A percentile compares a stretch with the other conserved stretches of the same genome.
These are phyloP conservation scores for Ginglymostoma cirratum DNA, from an alignment of 2,113 vertebrate species.

Conservation along the genomic window DNA sequence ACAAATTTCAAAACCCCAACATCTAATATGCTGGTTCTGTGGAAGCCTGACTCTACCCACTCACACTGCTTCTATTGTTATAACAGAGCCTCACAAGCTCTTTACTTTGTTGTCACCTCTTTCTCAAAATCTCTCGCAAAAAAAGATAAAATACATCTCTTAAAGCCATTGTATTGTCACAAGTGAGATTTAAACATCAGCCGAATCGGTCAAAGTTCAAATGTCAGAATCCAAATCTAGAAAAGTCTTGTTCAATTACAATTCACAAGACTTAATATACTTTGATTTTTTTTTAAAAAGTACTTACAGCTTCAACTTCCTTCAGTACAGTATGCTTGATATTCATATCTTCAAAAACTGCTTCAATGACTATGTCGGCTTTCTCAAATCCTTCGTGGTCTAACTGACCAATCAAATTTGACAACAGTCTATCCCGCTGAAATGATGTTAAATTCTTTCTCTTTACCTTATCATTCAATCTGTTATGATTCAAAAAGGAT, in stretches of 20 bases:
- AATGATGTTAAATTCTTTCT: conserved; percentile 80
- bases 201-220: neutral
- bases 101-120: too few relatives aligned
- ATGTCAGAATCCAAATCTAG: neutral
- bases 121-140: too few relatives aligned
- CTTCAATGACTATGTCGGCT: conserved; percentile 91
- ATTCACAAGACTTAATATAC: neutral
- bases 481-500: conserved; percentile 43
- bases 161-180: too few relatives aligned
- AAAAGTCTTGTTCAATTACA: neutral
- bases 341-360: conserved; percentile 85
- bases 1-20: too few relatives aligned
- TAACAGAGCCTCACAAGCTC: too few relatives aligned
- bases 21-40: too few relatives aligned
- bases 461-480: conserved; percentile 83
- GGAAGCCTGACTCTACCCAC: too few relatives aligned
- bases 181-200: neutral
- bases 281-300: neutral
- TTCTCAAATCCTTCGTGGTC: conserved; percentile 80
- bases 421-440: conserved; percentile 78
- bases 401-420: conserved; percentile 68
- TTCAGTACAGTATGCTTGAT: conserved; percentile 87
- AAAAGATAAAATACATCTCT: too few relatives aligned
- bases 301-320: conserved; percentile 86
- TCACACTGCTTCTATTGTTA: too few relatives aligned